Conservation (phyloP, 2,797 vertebrate genomes). For the Microchirus variegatus region DNA sequence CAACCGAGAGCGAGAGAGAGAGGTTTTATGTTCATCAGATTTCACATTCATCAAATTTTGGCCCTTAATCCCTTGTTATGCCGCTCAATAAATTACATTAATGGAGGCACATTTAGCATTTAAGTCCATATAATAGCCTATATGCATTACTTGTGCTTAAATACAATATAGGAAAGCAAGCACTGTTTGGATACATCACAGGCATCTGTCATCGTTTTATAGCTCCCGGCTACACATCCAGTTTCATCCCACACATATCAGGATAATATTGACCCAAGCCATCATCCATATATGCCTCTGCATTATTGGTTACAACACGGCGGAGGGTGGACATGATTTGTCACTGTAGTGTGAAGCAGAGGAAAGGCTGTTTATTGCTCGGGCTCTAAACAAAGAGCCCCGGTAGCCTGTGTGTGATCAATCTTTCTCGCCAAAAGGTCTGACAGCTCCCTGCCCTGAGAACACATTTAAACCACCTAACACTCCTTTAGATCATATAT, state of each 20-base stretch:
- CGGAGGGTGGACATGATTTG: constrained; percentile 44
- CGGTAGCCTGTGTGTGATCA: constrained; percentile 93
- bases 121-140: not conserved
- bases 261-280: constrained; percentile 39
- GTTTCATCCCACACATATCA: constrained; percentile 33
- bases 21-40: constrained; percentile 18
- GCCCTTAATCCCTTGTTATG: too few species aligned
- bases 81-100: not conserved
- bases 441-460: constrained; percentile 99
- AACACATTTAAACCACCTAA: constrained; percentile 97
- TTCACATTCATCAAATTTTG: not conserved
- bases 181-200: constrained; percentile 8
- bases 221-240: constrained; percentile 15
- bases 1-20: not conserved
- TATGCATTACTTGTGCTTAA: not conserved
- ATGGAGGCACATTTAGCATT: not conserved
- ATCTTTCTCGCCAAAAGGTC: constrained; percentile 97
- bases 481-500: constrained; percentile 93
- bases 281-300: constrained; percentile 34
- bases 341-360: constrained; percentile 61
- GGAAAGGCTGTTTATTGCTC: constrained; percentile 88
- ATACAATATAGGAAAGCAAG: not conserved
- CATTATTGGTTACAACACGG: constrained; percentile 47
- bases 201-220: constrained; percentile 29
- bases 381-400: constrained; percentile 98